Evolutionary conservation across 1,140 invertebrate species (phyloP).

Genomic region (Cyclina sinensis): DNA sequence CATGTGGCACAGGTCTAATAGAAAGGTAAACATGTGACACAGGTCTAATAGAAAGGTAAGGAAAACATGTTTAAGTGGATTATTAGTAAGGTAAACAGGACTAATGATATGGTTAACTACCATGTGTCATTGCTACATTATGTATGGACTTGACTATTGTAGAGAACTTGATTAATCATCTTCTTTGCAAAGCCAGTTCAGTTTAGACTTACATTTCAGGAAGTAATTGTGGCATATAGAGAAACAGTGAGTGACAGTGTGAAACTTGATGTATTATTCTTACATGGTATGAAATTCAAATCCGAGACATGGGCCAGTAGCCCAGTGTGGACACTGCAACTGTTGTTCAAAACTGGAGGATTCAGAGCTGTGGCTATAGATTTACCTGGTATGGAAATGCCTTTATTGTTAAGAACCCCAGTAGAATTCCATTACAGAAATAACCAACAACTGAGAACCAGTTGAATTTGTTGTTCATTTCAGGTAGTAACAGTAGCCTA

Average conservation of each 20-base stretch:
- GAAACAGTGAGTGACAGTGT: conserved; percentile 16
- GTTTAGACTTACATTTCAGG: conserved; percentile 17
- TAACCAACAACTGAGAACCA: not conserved
- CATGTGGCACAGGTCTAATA: too few species aligned
- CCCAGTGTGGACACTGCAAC: conserved; percentile 85
- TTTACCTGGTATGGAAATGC: conserved; percentile 85
- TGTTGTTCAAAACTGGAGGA: conserved; percentile 84
- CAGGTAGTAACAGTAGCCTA: conserved; percentile 39
- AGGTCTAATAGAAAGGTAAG: too few species aligned
- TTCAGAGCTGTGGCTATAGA: conserved; percentile 86
- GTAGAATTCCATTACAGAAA: not conserved
- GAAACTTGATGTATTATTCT: conserved; percentile 82
- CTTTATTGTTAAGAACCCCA: not conserved
- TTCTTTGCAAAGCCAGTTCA: not conserved
- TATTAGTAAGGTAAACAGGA: too few species aligned
- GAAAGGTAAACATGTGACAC: too few species aligned
- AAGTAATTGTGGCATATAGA: conserved; percentile 37
- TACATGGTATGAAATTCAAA: conserved; percentile 86
- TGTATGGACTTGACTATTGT: not conserved
- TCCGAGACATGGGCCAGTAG: conserved; percentile 85
- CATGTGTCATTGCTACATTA: not conserved
- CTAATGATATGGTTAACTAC: too few species aligned
- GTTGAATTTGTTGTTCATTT: not conserved
- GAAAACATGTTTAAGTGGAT: too few species aligned
- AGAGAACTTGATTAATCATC: not conserved